Evolutionary conservation across 2,797 vertebrate genomes (phyloP).

Genomic region (Rhynchonycteris naso): DNA sequence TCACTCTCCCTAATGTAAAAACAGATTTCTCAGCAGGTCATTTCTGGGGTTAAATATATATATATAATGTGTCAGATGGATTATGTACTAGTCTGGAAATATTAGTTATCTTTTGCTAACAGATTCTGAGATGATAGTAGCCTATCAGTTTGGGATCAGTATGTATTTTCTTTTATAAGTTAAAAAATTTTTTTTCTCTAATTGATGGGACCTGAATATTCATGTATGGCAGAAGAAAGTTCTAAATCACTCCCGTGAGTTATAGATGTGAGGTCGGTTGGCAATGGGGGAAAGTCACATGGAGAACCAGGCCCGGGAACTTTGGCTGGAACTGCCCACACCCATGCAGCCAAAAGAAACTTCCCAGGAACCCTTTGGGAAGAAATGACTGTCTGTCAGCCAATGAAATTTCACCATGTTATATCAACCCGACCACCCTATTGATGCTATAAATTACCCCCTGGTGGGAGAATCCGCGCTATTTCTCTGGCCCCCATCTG

Average conservation of each 20-base stretch:
- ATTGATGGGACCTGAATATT: constrained; percentile 16
- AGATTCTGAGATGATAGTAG: constrained; percentile 13
- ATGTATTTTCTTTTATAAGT: background rate
- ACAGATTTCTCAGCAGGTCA: constrained; percentile 58
- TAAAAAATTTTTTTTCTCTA: background rate
- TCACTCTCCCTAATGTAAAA: constrained; percentile 14
- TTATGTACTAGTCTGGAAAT: background rate
- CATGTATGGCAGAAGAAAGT: background rate
- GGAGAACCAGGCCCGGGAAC: too few species aligned
- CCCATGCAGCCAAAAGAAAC: too few species aligned
- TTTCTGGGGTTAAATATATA: background rate
- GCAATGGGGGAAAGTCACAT: too few species aligned
- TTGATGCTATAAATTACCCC: too few species aligned
- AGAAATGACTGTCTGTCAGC: too few species aligned
- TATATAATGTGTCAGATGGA: background rate
- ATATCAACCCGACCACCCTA: too few species aligned
- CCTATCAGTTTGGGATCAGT: background rate
- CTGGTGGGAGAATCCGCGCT: too few species aligned
- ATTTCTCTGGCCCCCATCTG: too few species aligned
- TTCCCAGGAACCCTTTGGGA: too few species aligned
- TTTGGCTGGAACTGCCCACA: too few species aligned
- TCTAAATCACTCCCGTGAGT: background rate
- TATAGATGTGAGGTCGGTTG: too few species aligned
- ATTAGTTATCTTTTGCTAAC: background rate
- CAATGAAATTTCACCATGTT: too few species aligned